Conservation (phyloP, 2,113 vertebrate species). For the Perca flavescens region DNA sequence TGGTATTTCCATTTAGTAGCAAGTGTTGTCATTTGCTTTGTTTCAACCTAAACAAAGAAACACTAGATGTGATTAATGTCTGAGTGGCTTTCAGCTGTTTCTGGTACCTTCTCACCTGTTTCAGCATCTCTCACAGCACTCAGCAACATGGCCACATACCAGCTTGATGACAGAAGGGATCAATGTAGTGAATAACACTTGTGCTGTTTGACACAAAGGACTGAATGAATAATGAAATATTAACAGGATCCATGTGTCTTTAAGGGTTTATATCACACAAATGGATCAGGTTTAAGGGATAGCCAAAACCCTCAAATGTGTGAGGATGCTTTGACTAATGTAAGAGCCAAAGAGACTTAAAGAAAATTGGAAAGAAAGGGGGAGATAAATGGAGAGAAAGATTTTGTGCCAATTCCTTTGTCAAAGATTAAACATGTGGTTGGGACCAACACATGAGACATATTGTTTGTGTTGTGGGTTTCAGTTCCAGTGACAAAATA, state of each 20-base stretch:
- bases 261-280: conserved; percentile 57
- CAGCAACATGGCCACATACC: conserved; percentile 37
- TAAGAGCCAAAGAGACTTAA: conserved; percentile 25
- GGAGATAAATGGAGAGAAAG: conserved; percentile 26
- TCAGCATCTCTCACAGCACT: conserved; percentile 33
- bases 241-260: conserved; percentile 66
- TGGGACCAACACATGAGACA: conserved; percentile 29
- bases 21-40: not conserved
- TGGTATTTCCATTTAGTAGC: not conserved
- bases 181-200: conserved; percentile 27
- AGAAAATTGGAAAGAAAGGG: conserved; percentile 18
- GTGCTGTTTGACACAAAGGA: conserved; percentile 31
- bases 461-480: conserved; percentile 74
- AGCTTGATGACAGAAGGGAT: conserved; percentile 59
- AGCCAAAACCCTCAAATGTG: conserved; percentile 48
- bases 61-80: conserved; percentile 38
- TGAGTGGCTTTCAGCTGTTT: conserved; percentile 56
- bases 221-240: conserved; percentile 71
- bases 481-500: conserved; percentile 74
- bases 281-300: conserved; percentile 57
- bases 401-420: conserved; percentile 55
- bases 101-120: conserved; percentile 61
- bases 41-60: conserved; percentile 4
- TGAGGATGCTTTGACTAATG: conserved; percentile 49
- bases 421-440: conserved; percentile 57